A percentile compares a stretch with the other conserved stretches of the same genome.
Conservation (phyloP, 2,888 invertebrate species). For the Catocala fraxini region DNA sequence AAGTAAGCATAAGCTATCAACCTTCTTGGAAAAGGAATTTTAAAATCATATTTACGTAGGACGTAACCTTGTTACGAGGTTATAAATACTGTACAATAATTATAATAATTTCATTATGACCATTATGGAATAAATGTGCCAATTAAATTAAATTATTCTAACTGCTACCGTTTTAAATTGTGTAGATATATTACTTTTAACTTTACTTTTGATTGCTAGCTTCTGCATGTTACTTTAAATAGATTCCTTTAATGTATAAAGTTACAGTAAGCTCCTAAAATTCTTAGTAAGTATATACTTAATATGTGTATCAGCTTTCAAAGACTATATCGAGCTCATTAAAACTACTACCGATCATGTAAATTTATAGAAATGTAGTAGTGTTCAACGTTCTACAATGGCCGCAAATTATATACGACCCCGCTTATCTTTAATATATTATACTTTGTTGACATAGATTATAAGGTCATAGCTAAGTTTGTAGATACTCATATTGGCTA, state of each 20-base stretch:
- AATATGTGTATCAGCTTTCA: constrained; percentile 43
- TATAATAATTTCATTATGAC: background rate
- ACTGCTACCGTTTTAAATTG: too few species aligned
- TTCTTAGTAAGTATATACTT: background rate
- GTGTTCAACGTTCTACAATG: constrained; percentile 60
- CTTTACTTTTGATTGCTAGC: too few species aligned
- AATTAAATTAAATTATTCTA: too few species aligned
- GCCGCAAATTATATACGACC: constrained; percentile 47
- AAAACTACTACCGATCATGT: constrained; percentile 68
- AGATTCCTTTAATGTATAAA: background rate
- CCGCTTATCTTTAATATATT: constrained; percentile 28
- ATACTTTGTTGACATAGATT: constrained; percentile 8
- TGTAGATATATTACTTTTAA: too few species aligned
- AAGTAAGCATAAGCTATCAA: constrained; percentile 29
- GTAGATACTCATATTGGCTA: constrained; percentile 30
- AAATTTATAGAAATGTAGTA: constrained; percentile 64
- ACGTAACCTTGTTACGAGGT: constrained; percentile 56
- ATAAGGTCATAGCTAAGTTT: constrained; percentile 8
- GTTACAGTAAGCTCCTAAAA: background rate
- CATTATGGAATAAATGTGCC: too few species aligned
- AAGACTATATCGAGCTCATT: constrained; percentile 70
- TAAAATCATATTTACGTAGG: constrained; percentile 52
- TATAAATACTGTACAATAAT: constrained; percentile 4
- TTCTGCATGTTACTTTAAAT: too few species aligned
- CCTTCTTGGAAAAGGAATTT: constrained; percentile 55